Base-by-base conservation (phyloP, 2,113 vertebrate species). In the Laticauda colubrina region DNA sequence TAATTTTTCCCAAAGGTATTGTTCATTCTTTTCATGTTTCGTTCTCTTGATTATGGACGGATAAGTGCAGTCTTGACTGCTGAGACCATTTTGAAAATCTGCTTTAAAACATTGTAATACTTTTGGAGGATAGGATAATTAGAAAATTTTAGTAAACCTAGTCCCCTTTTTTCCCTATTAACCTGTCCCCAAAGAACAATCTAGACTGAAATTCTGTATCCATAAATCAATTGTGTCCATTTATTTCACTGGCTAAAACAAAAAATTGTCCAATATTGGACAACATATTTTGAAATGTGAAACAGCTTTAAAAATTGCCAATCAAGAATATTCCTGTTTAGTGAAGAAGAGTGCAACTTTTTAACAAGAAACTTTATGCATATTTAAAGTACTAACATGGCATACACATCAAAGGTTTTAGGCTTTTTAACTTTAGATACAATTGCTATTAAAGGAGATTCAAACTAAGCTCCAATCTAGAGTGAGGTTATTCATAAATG, bases 1-100 rank as follows among this genome's bases (percentile, higher is more conserved):
- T 94, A 90, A 90, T 69, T 94, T 90, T 95, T 94, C 94, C 94
- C 95, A 94, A 93, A 96, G 88, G 94, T 94, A 96, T 91, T 89
- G 95, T 94, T 96, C 90, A 59, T 56, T 86, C 11, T 96, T 81
- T 94, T 94, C 88, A 54, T 93, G 91, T 51, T 90, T 95, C 92
- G 75, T 93, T 93, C 69, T 88, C 10, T 85, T 93, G 87, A 95
- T 93, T 94, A 91, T 45, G 51, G 87, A 91, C 21, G 69, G 9
- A 88, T 15, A 94, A 96, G 92, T 93, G 53, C 86, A 56, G 34
- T 94, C 90, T 94, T 59, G 10, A 54, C 95, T 92, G 90, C 88
- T 43, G 59, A 91, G 75, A 64, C n/a, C 0, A 45, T 88, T 92
- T 90, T 93, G 2, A 45, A 93, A 95, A 86, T 90, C 7, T 94